These are phyloP conservation scores for Spatulosminthurus flaviceps DNA, from an alignment of 2,888 invertebrate genomes.

Conservation along the genomic window DNA sequence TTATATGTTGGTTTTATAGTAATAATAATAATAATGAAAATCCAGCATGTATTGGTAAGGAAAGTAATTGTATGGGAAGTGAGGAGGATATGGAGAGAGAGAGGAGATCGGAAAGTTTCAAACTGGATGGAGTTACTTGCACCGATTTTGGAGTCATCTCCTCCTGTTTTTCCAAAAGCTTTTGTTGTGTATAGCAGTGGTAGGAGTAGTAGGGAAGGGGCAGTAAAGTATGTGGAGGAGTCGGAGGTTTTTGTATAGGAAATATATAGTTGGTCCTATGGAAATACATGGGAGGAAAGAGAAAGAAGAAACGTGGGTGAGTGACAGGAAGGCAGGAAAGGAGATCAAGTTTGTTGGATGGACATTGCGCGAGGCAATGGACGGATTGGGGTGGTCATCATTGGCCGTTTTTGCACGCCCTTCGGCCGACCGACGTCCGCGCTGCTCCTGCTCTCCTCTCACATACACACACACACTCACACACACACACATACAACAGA, in stretches of 20 bases:
- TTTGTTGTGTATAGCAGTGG: not conserved
- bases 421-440: slow-evolving; percentile 50
- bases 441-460: slow-evolving; percentile 36
- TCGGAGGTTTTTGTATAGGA: not conserved
- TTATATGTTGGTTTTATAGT: too few species aligned
- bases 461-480: too few species aligned
- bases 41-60: too few species aligned
- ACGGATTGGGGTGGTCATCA: slow-evolving; percentile 51
- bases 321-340: slow-evolving; percentile 31
- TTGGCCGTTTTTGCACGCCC: slow-evolving; percentile 59
- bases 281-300: slow-evolving; percentile 6
- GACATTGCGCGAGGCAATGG: slow-evolving; percentile 41
- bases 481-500: slow-evolving; percentile 19
- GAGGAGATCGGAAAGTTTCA: slow-evolving; percentile 15
- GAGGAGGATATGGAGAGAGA: too few species aligned
- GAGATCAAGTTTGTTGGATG: slow-evolving; percentile 39
- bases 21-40: too few species aligned
- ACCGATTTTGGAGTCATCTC: slow-evolving; percentile 24
- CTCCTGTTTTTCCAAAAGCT: not conserved
- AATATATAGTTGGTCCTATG: not conserved
- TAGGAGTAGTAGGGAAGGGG: not conserved
- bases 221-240: not conserved
- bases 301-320: slow-evolving; percentile 21
- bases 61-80: too few species aligned
- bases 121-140: slow-evolving; percentile 40